Evolutionary conservation across 1,140 invertebrate species (phyloP), one percentile per base, ranked within the genome.

Genomic region (Drosophila pseudoananassae): DNA sequence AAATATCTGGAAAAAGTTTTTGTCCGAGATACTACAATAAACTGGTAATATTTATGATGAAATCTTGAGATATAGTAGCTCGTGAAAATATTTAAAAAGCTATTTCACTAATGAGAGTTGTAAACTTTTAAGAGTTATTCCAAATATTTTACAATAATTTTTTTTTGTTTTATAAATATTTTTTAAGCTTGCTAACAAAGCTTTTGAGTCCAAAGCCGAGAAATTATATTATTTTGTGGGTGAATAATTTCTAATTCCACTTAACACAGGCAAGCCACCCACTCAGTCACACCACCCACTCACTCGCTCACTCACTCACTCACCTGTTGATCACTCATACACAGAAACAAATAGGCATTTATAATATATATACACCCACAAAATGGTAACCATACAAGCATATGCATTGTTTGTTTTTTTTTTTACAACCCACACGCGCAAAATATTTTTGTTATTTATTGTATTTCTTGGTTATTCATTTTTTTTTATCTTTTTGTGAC

Each of bases 361-460:
- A 20, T 23, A 46, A 46, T 46, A 20, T 46, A 6, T 36, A 46
- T 23, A 53, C 17, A 52, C 49, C 50, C 58, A 23, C 14, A 75
- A 57, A 69, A 23, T 8, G 43, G 43, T 46, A 7, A 23, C 43
- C 70, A 58, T 56, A 69, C 71, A 59, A 70, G 29, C 20, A 17
- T 38, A 6, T 63, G 50, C 58, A 70, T 74, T 74, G 61, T 69
- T 46, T 15, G 20, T 33, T 49, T 15, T 51, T 6, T 6, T 36
- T n/a, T 61, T 70, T 75, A 53, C 71, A 70, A 43, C 65, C 59
- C 65, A 57, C 72, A 74, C 69, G 45, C 54, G 54, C 61, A 71
- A 64, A 51, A 47, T 63, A 69, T 59, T 70, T 75, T 10, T 20
- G 58, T 75, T 78, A 75, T 78, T 78, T 78, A 78, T 78, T 75